These are phyloP conservation scores for Drosophila nr. medialis DNA, from an alignment of 2,888 invertebrate species.

Conservation along the genomic window DNA sequence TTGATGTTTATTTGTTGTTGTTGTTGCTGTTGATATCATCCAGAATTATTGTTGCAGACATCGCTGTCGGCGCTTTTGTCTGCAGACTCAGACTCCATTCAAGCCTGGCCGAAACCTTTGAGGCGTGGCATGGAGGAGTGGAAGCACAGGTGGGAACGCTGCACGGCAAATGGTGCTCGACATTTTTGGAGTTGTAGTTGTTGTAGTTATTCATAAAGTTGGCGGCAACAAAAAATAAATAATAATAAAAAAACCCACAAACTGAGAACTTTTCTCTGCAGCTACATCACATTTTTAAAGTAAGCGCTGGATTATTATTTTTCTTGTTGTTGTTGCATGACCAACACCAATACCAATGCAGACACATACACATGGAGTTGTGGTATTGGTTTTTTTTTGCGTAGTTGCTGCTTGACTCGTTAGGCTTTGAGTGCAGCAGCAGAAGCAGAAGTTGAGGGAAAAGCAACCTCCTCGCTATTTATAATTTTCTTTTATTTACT, in stretches of 20 bases:
- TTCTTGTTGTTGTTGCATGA: slow-evolving; percentile 10
- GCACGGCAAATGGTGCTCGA: slow-evolving; percentile 24
- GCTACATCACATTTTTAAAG: slow-evolving; percentile 73
- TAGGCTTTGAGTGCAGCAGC: slow-evolving; percentile 52
- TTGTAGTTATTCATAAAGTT: slow-evolving; percentile 56
- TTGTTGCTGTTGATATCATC: slow-evolving; percentile 56
- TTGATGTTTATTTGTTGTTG: slow-evolving; percentile 31
- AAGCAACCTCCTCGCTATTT: slow-evolving; percentile 50
- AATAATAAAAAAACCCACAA: slow-evolving; percentile 38
- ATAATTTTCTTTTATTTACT: slow-evolving; percentile 40
- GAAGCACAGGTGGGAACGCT: not conserved
- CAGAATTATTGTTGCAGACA: slow-evolving; percentile 65
- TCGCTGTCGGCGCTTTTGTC: slow-evolving; percentile 71
- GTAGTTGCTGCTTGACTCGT: slow-evolving; percentile 49
- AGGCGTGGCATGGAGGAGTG: slow-evolving; percentile 35
- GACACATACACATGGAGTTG: slow-evolving; percentile 16
- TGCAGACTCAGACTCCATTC: slow-evolving; percentile 74
- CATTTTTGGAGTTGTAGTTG: slow-evolving; percentile 32
- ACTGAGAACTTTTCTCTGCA: slow-evolving; percentile 56
- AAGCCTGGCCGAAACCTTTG: slow-evolving; percentile 32
- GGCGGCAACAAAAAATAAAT: slow-evolving; percentile 39
- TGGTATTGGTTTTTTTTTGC: slow-evolving; percentile 25
- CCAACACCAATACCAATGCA: slow-evolving; percentile 26
- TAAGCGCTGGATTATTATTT: slow-evolving; percentile 35
- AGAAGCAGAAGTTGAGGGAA: slow-evolving; percentile 4